These are phyloP conservation scores for Stylophora pistillata DNA, from an alignment of 64 coral and sea anemone genomes.

Conservation along the genomic window DNA sequence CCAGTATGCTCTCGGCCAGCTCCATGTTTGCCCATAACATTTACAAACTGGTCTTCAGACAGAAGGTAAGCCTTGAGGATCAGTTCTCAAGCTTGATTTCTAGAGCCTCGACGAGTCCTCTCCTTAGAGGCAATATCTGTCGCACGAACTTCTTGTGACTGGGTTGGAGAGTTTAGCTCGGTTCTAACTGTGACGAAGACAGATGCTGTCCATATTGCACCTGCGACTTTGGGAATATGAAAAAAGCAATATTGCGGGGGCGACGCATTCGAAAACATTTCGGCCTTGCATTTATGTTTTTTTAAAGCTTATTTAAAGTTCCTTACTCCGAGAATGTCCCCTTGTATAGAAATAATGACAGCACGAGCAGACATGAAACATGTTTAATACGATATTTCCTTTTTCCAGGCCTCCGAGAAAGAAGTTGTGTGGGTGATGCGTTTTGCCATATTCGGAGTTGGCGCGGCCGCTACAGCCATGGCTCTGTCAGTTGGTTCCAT, in stretches of 20 bases:
- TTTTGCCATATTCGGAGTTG: conserved; percentile 73
- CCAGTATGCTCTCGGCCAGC: conserved; percentile 74
- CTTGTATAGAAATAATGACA: no score
- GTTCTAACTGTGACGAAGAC: no score
- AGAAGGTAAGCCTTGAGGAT: conserved; percentile 37
- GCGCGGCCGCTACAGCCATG: conserved; percentile 71
- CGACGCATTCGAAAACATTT: no score
- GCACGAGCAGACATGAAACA: not conserved
- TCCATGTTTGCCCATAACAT: conserved; percentile 90
- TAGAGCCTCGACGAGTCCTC: not conserved
- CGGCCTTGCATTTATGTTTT: no score
- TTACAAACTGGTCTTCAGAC: conserved; percentile 80
- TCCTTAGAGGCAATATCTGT: not conserved
- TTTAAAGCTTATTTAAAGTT: no score
- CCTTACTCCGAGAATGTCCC: no score
- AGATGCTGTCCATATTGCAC: no score
- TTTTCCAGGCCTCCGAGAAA: conserved; percentile 61
- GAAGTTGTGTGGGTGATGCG: conserved; percentile 89
- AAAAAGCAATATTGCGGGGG: no score
- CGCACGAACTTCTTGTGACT: no score
- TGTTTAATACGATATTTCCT: not conserved
- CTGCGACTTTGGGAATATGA: no score
- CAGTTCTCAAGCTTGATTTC: no score
- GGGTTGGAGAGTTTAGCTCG: no score
- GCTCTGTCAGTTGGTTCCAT: conserved; percentile 72